Evolutionary conservation across 2,113 vertebrate species (phyloP).

Genomic region (Rallus limicola): DNA sequence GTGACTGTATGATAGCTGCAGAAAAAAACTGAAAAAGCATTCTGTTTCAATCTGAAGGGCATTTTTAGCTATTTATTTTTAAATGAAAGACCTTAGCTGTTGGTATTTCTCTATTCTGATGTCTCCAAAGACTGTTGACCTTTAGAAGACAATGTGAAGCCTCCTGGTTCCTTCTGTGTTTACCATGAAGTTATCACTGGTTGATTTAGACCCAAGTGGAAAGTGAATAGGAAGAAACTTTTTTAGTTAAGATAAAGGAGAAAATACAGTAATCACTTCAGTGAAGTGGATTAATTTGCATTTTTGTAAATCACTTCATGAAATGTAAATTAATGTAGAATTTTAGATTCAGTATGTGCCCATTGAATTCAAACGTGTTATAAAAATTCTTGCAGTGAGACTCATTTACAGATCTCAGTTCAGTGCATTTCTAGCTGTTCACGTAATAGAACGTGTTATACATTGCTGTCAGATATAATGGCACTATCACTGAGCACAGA

Average conservation of each 20-base stretch:
- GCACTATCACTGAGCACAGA: neutral
- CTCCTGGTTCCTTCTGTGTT: neutral
- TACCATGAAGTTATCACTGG: neutral
- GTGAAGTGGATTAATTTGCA: neutral
- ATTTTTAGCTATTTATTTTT: neutral
- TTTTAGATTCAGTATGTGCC: neutral
- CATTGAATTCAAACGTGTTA: neutral
- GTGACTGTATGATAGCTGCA: neutral
- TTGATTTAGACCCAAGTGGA: neutral
- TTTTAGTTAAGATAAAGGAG: neutral
- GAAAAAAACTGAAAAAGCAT: neutral
- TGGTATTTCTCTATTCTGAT: neutral
- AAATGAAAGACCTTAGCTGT: neutral
- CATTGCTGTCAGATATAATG: neutral
- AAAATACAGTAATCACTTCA: neutral
- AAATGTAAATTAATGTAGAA: conserved; percentile 4
- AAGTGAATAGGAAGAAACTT: neutral
- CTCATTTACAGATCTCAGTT: neutral
- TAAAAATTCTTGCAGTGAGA: neutral
- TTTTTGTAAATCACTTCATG: neutral
- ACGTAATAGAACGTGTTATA: neutral
- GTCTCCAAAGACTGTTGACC: neutral
- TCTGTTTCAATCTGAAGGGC: neutral
- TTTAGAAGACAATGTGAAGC: neutral
- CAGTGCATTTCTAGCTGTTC: neutral